These are phyloP conservation scores for Uria lomvia DNA, from an alignment of 2,113 vertebrate species.

Conservation along the genomic window DNA sequence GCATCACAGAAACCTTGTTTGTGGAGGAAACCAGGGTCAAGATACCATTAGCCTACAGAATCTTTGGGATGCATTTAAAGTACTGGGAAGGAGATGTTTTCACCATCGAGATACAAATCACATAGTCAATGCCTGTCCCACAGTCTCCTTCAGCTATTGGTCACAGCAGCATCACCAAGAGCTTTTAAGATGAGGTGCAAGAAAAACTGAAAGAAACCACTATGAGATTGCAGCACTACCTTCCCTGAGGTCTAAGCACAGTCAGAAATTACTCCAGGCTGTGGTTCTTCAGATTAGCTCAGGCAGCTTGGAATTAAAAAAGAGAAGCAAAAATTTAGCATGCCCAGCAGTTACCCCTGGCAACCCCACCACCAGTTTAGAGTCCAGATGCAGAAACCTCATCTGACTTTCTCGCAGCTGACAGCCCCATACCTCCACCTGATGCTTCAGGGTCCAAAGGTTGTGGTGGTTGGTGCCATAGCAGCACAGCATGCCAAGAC, in stretches of 20 bases:
- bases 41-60: background rate
- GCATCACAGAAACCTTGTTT: background rate
- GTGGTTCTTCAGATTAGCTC: background rate
- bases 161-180: background rate
- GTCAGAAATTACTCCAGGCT: background rate
- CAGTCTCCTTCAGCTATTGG: background rate
- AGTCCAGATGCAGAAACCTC: background rate
- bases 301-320: background rate
- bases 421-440: fast-evolving
- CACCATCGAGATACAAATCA: background rate
- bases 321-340: background rate
- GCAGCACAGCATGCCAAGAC: background rate
- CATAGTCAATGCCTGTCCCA: background rate
- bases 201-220: background rate
- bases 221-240: background rate
- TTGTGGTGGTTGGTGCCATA: background rate
- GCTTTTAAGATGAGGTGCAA: background rate
- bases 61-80: background rate
- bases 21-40: background rate
- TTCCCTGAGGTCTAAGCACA: background rate
- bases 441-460: fast-evolving
- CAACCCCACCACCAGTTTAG: background rate
- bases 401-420: fast-evolving
- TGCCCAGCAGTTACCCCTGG: background rate
- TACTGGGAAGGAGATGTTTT: background rate